These are phyloP conservation scores for Elanus axillaris DNA, from an alignment of 2,113 vertebrate genomes.

Conservation along the genomic window DNA sequence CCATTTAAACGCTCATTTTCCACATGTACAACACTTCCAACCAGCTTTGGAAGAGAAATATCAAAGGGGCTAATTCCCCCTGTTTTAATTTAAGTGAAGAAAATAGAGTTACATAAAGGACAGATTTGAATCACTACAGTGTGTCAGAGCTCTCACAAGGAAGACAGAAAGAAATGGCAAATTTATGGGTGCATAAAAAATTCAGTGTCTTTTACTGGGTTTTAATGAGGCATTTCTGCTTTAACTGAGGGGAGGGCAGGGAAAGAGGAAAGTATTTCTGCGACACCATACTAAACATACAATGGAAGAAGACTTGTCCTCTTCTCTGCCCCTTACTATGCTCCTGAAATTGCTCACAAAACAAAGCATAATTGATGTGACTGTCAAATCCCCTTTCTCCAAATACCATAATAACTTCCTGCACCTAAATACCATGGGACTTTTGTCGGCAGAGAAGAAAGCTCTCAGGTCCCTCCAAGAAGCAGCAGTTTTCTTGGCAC, in stretches of 20 bases:
- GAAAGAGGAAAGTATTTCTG: background rate
- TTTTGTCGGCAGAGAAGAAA: background rate
- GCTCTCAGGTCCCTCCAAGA: background rate
- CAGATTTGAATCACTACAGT: background rate
- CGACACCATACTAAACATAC: background rate
- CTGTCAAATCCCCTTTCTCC: background rate
- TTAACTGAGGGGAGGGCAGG: background rate
- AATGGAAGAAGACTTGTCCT: background rate
- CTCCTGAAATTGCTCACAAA: background rate
- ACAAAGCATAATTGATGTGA: background rate
- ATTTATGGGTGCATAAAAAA: background rate
- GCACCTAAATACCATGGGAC: background rate
- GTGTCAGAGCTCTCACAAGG: background rate
- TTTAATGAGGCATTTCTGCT: background rate
- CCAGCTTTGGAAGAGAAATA: constrained; percentile 19
- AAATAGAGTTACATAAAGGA: constrained; percentile 13
- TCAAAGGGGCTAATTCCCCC: constrained; percentile 7
- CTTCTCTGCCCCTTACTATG: background rate
- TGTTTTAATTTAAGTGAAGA: constrained; percentile 28
- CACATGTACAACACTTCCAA: constrained; percentile 12
- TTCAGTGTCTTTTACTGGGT: background rate
- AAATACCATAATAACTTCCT: background rate
- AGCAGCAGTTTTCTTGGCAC: background rate
- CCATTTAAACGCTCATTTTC: constrained; percentile 54
- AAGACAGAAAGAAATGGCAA: background rate